Percentiles rank a stretch among this genome's conserved stretches.
These are phyloP conservation scores for Hyperoplus immaculatus DNA, from an alignment of 2,797 vertebrate genomes.

Conservation along the genomic window DNA sequence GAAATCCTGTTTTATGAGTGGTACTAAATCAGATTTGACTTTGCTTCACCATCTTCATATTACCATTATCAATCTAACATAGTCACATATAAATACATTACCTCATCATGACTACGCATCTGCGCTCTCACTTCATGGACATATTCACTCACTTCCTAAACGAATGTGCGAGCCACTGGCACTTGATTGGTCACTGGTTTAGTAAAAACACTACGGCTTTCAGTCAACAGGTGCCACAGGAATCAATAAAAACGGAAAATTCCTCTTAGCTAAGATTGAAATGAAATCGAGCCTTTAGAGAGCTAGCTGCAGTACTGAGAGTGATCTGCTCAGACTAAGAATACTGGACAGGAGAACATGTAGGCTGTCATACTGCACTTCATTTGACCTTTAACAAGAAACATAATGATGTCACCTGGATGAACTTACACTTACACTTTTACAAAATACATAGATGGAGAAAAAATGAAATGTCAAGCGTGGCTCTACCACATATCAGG, in stretches of 20 bases:
- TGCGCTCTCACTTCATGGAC: too few species aligned
- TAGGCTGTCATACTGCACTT: constrained; percentile 27
- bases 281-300: neutral
- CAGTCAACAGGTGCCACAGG: neutral
- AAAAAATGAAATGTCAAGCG: constrained; percentile 18
- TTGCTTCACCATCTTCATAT: too few species aligned
- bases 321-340: neutral
- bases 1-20: constrained; percentile 23
- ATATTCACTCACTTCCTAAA: too few species aligned
- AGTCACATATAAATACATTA: too few species aligned
- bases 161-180: too few species aligned
- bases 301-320: neutral
- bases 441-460: too few species aligned
- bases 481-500: too few species aligned
- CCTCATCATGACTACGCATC: too few species aligned
- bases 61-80: too few species aligned
- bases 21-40: constrained; percentile 8
- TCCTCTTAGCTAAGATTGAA: neutral
- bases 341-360: constrained; percentile 16
- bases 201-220: too few species aligned
- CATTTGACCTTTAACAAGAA: constrained; percentile 28
- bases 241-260: neutral
- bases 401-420: constrained; percentile 25
- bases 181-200: too few species aligned
- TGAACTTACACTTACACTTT: too few species aligned